Evolutionary conservation across 2,888 invertebrate species (phyloP), one percentile per base, ranked within the genome.

Genomic region (Lamproptera curius): DNA sequence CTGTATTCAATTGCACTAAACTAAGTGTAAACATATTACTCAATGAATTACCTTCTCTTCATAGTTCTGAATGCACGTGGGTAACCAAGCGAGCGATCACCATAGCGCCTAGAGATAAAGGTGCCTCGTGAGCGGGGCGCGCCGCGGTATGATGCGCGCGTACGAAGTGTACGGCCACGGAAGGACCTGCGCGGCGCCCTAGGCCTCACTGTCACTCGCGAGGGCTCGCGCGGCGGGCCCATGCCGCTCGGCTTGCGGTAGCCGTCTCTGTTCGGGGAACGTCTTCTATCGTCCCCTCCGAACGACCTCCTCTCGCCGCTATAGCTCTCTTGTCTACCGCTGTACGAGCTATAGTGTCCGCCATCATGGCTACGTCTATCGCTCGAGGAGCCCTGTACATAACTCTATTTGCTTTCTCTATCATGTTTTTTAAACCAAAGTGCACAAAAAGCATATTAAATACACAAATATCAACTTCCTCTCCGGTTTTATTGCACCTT

Each of bases 351-450:
- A 74, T 88, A 88, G 75, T 89, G 88, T 59, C 88, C 83, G 69
- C 85, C 87, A 64, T 89, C 89, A 82, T 89, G 86, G 77, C 88
- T 88, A 76, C 88, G 84, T 86, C 88, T 88, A 77, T 85, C 87
- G 67, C 84, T 82, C 73, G 86, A 80, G 42, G 85, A 82, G 61
- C 87, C 88, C 88, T 88, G 88, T 81, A 87, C 82, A 88, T 67
- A 86, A 85, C 69, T 83, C 65, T 76, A 65, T 79, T 73, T 74
- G 67, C 69, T 74, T 79, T 74, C 72, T 69, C 76, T 70, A 67
- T 67, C 67, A 67, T 61, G 73, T 62, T 69, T 76, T 67, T 67
- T 63, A 48, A 47, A 47, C 37, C 42, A 42, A 49, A 49, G 38
- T 38, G 56, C 62, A 73, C 59, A 62, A 65, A 64, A 59, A 65